Evolutionary conservation across 2,113 vertebrate genomes (phyloP).

Genomic region (Lepus europaeus): DNA sequence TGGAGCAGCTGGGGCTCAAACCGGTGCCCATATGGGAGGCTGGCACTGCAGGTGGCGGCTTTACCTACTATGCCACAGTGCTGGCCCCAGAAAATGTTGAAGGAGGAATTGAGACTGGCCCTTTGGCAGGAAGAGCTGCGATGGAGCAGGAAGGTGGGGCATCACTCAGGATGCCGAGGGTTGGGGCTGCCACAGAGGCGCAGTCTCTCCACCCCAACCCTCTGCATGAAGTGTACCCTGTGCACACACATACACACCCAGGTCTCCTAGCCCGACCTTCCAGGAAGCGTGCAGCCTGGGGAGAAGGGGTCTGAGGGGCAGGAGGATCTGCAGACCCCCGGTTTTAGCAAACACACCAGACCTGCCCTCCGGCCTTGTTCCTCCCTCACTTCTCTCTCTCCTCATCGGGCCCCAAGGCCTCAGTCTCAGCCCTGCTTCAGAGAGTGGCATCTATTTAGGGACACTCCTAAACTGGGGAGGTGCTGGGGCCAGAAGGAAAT

Average conservation of each 20-base stretch:
- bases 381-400: accelerated
- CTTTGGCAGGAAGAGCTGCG: neutral
- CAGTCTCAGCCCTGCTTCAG: neutral
- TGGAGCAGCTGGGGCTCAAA: too few species aligned
- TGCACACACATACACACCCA: too few species aligned
- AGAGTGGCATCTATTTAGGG: neutral
- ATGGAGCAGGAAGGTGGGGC: neutral
- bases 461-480: neutral
- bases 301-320: neutral
- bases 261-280: too few species aligned
- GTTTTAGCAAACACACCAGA: neutral
- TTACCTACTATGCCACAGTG: too few species aligned
- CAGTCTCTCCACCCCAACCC: neutral
- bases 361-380: too few species aligned
- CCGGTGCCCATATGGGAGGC: too few species aligned
- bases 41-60: too few species aligned
- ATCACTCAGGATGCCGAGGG: too few species aligned
- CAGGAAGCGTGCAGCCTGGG: neutral
- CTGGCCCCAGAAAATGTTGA: neutral
- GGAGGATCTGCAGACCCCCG: too few species aligned
- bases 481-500: neutral
- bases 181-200: accelerated
- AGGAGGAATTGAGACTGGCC: neutral
- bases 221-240: too few species aligned
- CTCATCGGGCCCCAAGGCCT: neutral